Evolutionary conservation across 2,888 invertebrate genomes (phyloP).

Genomic region (Boloria selene): DNA sequence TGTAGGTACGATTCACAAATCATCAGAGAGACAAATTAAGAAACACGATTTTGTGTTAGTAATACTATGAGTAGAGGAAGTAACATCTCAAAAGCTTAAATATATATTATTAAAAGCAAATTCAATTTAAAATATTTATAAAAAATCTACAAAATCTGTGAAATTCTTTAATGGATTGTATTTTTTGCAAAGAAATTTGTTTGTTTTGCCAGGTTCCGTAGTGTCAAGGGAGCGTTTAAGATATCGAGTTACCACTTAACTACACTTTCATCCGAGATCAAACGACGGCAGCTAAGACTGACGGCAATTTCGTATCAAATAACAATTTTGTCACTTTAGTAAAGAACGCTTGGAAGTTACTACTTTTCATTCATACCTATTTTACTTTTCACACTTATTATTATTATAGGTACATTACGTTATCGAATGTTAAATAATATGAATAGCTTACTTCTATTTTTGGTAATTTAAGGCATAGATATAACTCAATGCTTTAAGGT

Average conservation of each 20-base stretch:
- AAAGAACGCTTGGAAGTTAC: not conserved
- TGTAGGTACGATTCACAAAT: no score
- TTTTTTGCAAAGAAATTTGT: constrained; percentile 59
- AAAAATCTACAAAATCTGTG: not conserved
- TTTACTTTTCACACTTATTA: not conserved
- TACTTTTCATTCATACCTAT: not conserved
- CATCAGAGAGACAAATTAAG: no score
- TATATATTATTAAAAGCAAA: not conserved
- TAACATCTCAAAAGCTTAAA: no score
- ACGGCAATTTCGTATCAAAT: constrained; percentile 39
- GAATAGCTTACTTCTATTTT: no score
- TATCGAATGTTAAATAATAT: not conserved
- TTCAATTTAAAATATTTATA: not conserved
- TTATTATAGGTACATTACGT: no score
- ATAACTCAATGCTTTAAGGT: no score
- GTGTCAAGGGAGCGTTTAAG: constrained; percentile 56
- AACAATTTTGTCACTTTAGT: constrained; percentile 18
- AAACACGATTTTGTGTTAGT: no score
- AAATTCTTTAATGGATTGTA: constrained; percentile 24
- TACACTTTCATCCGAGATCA: constrained; percentile 43
- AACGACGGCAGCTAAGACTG: constrained; percentile 39
- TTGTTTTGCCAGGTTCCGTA: constrained; percentile 75
- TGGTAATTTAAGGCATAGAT: no score
- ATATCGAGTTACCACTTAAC: constrained; percentile 68
- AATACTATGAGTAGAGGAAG: no score